phyloP scores from a whole-genome alignment of 2,888 invertebrate species.

The Drosophila buzzatii region DNA sequence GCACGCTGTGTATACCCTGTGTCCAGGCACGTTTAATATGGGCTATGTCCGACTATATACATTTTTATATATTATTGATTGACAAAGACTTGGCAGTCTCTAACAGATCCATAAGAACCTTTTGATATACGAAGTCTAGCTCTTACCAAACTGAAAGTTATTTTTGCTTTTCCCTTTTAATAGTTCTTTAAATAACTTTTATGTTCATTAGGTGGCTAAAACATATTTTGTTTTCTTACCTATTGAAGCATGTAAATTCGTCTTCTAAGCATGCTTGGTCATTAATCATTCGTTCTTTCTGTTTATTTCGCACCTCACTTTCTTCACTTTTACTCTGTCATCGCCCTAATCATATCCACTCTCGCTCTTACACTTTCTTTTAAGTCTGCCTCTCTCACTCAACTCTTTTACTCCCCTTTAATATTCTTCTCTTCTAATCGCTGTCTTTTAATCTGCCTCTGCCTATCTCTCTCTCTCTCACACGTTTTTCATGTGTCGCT shows the following conservation, averaged over 20 bases:
- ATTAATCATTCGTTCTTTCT: conserved; percentile 5
- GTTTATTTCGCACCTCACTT: background rate
- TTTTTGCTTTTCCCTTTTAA: background rate
- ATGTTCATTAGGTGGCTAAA: background rate
- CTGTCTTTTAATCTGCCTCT: background rate
- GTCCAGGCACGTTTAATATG: background rate
- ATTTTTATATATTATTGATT: background rate
- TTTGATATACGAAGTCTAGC: background rate
- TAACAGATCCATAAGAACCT: background rate
- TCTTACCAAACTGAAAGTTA: too few relatives aligned
- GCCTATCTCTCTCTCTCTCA: background rate
- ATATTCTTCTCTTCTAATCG: too few relatives aligned
- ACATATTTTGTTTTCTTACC: background rate
- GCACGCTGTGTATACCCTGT: conserved; percentile 39
- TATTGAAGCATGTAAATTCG: background rate
- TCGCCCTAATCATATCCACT: background rate
- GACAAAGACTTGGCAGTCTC: background rate
- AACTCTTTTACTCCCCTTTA: too few relatives aligned
- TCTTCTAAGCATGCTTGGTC: background rate
- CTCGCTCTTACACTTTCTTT: background rate
- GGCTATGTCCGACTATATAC: background rate
- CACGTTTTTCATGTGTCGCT: background rate
- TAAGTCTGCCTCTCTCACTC: background rate
- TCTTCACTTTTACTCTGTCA: conserved; percentile 1
- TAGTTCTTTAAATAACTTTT: background rate